phyloP scores from a whole-genome alignment of 1,140 invertebrate species.

The Calephelis virginiensis region DNA sequence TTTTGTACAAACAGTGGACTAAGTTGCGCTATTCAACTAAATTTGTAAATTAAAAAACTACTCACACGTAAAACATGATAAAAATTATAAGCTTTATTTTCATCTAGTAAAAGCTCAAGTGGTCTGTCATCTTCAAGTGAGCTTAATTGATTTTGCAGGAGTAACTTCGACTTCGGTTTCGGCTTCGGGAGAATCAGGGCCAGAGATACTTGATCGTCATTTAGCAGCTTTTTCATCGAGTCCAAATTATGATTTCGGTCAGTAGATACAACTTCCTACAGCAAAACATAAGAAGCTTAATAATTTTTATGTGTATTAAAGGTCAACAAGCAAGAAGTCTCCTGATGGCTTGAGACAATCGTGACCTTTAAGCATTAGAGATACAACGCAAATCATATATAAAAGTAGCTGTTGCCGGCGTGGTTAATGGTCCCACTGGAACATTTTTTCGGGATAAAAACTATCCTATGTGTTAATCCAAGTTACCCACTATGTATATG shows the following conservation, averaged over 20 bases:
- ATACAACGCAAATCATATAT: no score
- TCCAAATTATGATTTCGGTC: not conserved
- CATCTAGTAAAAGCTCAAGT: not conserved
- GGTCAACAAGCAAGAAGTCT: no score
- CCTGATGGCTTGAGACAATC: no score
- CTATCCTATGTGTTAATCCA: no score
- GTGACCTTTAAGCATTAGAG: not conserved
- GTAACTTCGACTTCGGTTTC: not conserved
- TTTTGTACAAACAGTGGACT: no score
- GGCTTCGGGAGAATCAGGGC: not conserved
- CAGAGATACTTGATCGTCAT: not conserved
- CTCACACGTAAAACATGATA: slow-evolving; percentile 38
- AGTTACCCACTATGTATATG: no score
- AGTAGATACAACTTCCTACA: not conserved
- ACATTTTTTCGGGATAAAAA: no score
- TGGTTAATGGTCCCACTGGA: no score
- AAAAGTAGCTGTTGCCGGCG: no score
- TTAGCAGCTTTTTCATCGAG: slow-evolving; percentile 15
- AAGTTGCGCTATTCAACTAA: no score
- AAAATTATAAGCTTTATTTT: slow-evolving; percentile 7
- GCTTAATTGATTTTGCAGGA: not conserved
- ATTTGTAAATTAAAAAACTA: not conserved
- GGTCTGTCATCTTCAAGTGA: not conserved
- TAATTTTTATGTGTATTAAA: no score
- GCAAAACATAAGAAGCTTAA: not conserved